Evolutionary conservation across 2,797 vertebrate species (phyloP).

Genomic region (Poecile montanus): DNA sequence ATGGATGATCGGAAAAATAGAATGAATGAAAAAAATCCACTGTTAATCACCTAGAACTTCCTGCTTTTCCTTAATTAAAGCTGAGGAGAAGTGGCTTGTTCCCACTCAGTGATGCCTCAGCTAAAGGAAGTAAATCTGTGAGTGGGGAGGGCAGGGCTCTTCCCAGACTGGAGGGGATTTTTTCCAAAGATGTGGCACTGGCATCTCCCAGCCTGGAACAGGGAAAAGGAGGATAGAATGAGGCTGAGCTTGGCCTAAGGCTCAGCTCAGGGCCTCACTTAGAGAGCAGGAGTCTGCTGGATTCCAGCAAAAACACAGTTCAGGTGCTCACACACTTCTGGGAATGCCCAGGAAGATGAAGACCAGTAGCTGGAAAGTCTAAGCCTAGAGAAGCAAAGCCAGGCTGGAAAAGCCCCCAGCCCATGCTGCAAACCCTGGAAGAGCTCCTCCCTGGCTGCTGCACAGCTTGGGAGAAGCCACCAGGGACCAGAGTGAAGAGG

Average conservation of each 20-base stretch:
- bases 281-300: not conserved
- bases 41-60: not conserved
- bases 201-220: not conserved
- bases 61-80: not conserved
- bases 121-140: not conserved
- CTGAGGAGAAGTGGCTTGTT: not conserved
- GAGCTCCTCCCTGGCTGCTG: not conserved
- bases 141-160: not conserved
- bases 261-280: not conserved
- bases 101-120: not conserved
- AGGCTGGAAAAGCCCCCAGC: not conserved
- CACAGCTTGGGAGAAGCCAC: not conserved
- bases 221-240: not conserved
- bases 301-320: not conserved
- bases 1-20: not conserved
- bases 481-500: not conserved
- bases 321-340: not conserved
- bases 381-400: not conserved
- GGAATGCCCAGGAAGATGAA: not conserved
- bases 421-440: fast-evolving
- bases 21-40: not conserved
- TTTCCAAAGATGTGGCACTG: not conserved
- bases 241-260: not conserved
- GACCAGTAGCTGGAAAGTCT: not conserved
- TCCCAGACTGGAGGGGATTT: not conserved